Conservation (phyloP, 2,797 vertebrate species). For the Urosaurus nigricauda region DNA sequence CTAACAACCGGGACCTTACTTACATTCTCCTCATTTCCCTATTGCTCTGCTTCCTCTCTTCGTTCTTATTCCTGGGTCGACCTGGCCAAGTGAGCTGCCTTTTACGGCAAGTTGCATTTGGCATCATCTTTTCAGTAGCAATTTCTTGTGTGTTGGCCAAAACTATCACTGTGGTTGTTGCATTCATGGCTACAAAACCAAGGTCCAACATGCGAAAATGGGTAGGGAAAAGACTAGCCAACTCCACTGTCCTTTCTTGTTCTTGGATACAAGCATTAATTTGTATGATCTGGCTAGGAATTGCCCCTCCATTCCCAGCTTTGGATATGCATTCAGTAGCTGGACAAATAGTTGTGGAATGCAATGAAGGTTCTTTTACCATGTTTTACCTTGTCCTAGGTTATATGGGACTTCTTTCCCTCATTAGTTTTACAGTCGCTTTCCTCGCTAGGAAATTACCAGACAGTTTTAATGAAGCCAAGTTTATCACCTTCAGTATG, state of each 20-base stretch:
- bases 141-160: slow-evolving; percentile 12
- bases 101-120: background rate
- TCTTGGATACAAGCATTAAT: background rate
- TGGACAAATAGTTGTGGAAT: background rate
- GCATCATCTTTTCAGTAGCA: background rate
- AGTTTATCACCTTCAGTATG: slow-evolving; percentile 9
- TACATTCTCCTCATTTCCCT: background rate
- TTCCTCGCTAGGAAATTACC: background rate
- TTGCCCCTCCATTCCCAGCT: background rate
- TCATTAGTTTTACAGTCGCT: background rate
- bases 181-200: background rate
- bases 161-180: background rate
- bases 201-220: background rate
- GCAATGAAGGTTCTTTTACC: background rate
- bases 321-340: background rate
- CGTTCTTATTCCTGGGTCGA: background rate
- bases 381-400: background rate
- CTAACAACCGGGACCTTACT: slow-evolving; percentile 20
- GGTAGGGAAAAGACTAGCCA: background rate
- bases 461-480: background rate
- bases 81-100: background rate
- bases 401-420: background rate
- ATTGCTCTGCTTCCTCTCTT: background rate
- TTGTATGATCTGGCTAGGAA: background rate
- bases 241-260: background rate